Percentiles rank a stretch among this genome's conserved stretches.
Evolutionary conservation across 35 echinoderm and acorn worm species (phyloP).

Genomic region (Stichopus chloronotus): DNA sequence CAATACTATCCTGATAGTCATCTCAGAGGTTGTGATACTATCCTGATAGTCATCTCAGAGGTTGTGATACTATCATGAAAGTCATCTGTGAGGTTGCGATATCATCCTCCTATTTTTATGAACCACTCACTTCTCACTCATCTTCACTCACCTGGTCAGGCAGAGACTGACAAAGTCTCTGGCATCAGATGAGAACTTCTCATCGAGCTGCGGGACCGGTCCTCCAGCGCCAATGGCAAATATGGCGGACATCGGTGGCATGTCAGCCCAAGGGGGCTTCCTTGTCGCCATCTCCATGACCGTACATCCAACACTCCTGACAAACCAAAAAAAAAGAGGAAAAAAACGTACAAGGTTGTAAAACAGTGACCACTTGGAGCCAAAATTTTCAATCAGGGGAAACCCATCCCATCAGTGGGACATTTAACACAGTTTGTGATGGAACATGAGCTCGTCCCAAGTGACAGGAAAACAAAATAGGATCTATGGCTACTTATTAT

Average conservation of each 20-base stretch:
- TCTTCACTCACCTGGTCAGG: slow-evolving; percentile 72
- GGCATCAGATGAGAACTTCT: slow-evolving; percentile 84
- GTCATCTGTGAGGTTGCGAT: too few species aligned
- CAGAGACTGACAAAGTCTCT: slow-evolving; percentile 85
- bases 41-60: too few species aligned
- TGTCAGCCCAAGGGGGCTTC: slow-evolving; percentile 95
- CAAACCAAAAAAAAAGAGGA: not conserved
- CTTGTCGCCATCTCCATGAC: slow-evolving; percentile 98
- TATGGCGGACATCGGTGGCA: slow-evolving; percentile 97
- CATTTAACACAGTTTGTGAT: too few species aligned
- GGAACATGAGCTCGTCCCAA: too few species aligned
- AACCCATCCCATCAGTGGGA: not conserved
- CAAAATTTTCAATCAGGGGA: not conserved
- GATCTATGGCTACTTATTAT: too few species aligned
- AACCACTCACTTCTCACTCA: too few species aligned
- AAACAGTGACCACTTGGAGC: not conserved
- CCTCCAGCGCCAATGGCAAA: slow-evolving; percentile 94
- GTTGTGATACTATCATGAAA: too few species aligned
- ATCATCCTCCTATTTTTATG: too few species aligned
- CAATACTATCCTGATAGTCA: too few species aligned
- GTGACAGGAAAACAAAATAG: too few species aligned
- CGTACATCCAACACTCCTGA: slow-evolving; percentile 95
- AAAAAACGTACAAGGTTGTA: not conserved
- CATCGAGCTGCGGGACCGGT: slow-evolving; percentile 78
- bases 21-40: too few species aligned